Percentiles rank a stretch among this genome's conserved stretches.
Conservation (phyloP, 2,113 vertebrate genomes). For the Sylvilagus bachmani region DNA sequence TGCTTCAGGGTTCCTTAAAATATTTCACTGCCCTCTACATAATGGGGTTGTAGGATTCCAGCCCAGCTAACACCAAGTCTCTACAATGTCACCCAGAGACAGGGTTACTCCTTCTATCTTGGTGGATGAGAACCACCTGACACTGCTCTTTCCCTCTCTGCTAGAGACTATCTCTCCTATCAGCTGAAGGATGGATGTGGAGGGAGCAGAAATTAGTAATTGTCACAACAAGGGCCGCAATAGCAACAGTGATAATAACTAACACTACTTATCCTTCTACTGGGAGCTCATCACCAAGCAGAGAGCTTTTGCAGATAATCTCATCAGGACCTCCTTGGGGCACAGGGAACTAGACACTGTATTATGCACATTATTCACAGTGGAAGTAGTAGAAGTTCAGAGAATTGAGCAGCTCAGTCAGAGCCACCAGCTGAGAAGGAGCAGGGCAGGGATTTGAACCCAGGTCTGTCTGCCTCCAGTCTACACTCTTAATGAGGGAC, state of each 20-base stretch:
- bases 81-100: not conserved
- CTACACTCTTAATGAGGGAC: not conserved
- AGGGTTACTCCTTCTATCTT: not conserved
- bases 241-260: not conserved
- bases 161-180: not conserved
- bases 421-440: not conserved
- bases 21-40: conserved; percentile 82
- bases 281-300: not conserved
- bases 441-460: not conserved
- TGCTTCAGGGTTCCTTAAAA: conserved; percentile 86
- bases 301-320: not conserved
- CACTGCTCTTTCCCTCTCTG: not conserved
- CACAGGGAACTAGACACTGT: not conserved
- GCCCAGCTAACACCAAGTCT: conserved; percentile 70
- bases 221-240: not conserved
- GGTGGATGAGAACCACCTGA: not conserved
- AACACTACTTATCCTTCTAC: not conserved
- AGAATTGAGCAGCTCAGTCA: not conserved
- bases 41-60: conserved; percentile 81
- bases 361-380: not conserved
- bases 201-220: not conserved
- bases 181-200: not conserved
- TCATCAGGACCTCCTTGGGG: not conserved
- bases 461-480: not conserved
- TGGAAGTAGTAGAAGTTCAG: not conserved